A percentile compares a stretch with the other conserved stretches of the same genome.
Conservation (phyloP, 2,888 invertebrate species). For the Seira ritae region DNA sequence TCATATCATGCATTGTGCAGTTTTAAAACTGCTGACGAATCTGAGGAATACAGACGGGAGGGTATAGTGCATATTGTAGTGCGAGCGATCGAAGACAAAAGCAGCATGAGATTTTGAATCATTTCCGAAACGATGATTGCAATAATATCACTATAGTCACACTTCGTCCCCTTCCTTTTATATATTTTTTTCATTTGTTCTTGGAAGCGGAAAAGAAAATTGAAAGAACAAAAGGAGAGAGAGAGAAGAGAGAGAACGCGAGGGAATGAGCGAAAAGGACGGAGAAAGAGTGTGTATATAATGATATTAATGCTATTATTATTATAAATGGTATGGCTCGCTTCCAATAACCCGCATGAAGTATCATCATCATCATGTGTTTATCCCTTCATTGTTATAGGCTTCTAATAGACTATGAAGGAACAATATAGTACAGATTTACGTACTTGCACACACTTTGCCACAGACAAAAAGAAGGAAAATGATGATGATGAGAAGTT, state of each 20-base stretch:
- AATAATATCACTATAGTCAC: conserved; percentile 53
- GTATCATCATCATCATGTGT: conserved; percentile 50
- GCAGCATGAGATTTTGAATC: conserved; percentile 56
- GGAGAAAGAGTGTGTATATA: conserved; percentile 8
- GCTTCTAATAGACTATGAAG: conserved; percentile 14
- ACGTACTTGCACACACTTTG: not conserved
- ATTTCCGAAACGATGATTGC: conserved; percentile 57
- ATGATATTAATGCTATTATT: conserved; percentile 59
- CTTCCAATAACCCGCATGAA: conserved; percentile 59
- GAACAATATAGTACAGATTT: not conserved
- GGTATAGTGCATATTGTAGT: not conserved
- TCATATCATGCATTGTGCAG: no score
- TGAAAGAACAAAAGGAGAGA: no score
- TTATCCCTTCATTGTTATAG: conserved; percentile 26
- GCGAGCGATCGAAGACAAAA: conserved; percentile 32
- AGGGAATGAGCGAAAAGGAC: no score
- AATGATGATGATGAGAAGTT: conserved; percentile 38
- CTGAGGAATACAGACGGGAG: not conserved
- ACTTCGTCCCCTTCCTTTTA: conserved; percentile 45
- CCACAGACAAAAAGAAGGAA: conserved; percentile 2
- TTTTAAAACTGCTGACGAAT: conserved; percentile 3
- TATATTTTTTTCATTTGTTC: conserved; percentile 24
- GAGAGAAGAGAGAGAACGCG: not conserved
- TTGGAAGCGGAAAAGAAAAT: conserved; percentile 17
- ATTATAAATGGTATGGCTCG: conserved; percentile 61